Percentiles rank a stretch among this genome's conserved stretches.
Conservation (phyloP, 2,113 vertebrate species). For the Cygnus atratus region DNA sequence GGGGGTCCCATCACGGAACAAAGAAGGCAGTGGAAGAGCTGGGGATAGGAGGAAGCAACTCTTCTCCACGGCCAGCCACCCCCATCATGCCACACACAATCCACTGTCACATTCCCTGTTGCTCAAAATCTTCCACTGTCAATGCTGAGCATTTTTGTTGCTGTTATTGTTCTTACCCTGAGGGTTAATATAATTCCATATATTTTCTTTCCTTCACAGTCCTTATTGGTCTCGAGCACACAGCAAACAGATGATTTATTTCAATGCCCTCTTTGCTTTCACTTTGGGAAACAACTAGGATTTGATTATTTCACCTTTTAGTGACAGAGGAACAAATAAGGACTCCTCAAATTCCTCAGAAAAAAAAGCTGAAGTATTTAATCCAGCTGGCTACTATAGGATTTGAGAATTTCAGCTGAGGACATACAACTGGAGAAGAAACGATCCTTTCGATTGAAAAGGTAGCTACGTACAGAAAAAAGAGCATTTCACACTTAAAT, state of each 20-base stretch:
- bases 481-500: not conserved
- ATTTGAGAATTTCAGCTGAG: not conserved
- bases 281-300: not conserved
- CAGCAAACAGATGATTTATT: not conserved
- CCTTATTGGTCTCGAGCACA: not conserved
- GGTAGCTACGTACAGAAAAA: not conserved
- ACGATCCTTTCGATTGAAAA: not conserved
- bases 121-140: not conserved
- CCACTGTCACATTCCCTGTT: not conserved
- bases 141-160: not conserved
- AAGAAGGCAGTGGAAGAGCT: not conserved
- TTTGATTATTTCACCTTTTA: not conserved
- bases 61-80: rapidly evolving
- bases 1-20: rapidly evolving
- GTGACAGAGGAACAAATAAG: not conserved
- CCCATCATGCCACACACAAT: rapidly evolving
- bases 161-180: not conserved
- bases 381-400: not conserved
- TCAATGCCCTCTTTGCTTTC: not conserved
- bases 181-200: not conserved
- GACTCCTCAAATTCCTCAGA: not conserved
- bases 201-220: not conserved
- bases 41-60: not conserved
- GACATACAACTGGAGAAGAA: not conserved
- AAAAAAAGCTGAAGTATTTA: not conserved